Evolutionary conservation across 2,888 invertebrate genomes (phyloP), one percentile per base, ranked within the genome.

Genomic region (Hymenopus coronatus): DNA sequence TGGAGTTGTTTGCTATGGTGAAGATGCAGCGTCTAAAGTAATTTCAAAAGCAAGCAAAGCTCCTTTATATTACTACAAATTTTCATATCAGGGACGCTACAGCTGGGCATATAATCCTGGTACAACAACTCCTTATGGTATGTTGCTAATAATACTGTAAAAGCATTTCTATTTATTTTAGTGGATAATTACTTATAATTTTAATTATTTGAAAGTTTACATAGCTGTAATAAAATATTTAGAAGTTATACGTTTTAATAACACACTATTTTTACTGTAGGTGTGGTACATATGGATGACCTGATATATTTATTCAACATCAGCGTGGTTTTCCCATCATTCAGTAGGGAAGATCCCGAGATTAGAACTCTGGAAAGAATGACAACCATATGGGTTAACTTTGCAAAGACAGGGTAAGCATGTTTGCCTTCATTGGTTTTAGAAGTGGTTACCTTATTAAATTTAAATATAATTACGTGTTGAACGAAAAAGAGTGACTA

Each of bases 21-120:
- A 94, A 2, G 95, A 96, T 91, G 94, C 96, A 87, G 94, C 95
- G 89, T 95, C 95, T 0, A 95, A 95, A 91, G 92, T 96, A 90
- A 93, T 96, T 28, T 94, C 95, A 0, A 93, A 94, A 8, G 93
- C 94, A 70, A 95, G 94, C 1, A 93, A 93, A 9, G 91, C 93
- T 82, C 93, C 94, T 15, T 95, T 70, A 6, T 70, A 70, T 25
- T 70, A 70, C 20, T 70, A 70, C 20, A 15, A 6, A 20, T 70
- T 70, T 70, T 0, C 54, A 8, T 70, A 70, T 70, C 54, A 70
- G 54, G 54, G 54, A 4, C 54, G 54, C 6, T 70, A 70, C 6
- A 70, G 54, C 25, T 70, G 15, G 20, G 1, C 3, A 1, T 70
- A 70, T 4, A 70, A 70, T 15, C 54, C 54, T 25, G 54, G 25